Conservation (phyloP, 2,888 invertebrate species). For the Watsonalla binaria region DNA sequence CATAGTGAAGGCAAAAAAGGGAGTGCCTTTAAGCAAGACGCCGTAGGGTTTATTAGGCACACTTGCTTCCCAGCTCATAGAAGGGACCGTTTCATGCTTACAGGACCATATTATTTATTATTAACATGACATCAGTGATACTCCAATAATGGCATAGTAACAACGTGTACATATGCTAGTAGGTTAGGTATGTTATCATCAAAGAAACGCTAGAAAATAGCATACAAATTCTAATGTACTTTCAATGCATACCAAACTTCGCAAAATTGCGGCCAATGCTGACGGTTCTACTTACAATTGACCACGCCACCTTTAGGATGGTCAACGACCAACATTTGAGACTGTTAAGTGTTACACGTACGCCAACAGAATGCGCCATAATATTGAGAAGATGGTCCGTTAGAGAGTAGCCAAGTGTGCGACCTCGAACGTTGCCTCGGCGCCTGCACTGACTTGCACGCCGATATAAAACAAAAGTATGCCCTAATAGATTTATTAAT, state of each 20-base stretch:
- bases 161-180: no score
- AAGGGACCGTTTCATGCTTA: no score
- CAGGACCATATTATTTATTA: no score
- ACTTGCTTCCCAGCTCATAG: no score
- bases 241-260: not conserved
- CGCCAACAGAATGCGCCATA: conserved; percentile 49
- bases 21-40: no score
- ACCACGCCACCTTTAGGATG: conserved; percentile 26
- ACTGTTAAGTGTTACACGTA: conserved; percentile 52
- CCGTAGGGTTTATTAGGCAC: no score
- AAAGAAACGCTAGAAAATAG: not conserved
- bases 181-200: not conserved
- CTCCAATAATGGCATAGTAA: no score
- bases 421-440: conserved; percentile 46
- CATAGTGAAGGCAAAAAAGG: no score
- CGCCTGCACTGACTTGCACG: conserved; percentile 51
- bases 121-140: no score
- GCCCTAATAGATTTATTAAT: conserved; percentile 39
- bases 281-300: conserved; percentile 29
- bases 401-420: conserved; percentile 48
- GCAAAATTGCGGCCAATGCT: conserved; percentile 1
- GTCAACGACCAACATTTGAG: conserved; percentile 39
- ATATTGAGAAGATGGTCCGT: conserved; percentile 58
- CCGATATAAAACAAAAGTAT: conserved; percentile 45
- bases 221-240: not conserved